Evolutionary conservation across 2,113 vertebrate species (phyloP).

Genomic region (Phalacrocorax carbo): DNA sequence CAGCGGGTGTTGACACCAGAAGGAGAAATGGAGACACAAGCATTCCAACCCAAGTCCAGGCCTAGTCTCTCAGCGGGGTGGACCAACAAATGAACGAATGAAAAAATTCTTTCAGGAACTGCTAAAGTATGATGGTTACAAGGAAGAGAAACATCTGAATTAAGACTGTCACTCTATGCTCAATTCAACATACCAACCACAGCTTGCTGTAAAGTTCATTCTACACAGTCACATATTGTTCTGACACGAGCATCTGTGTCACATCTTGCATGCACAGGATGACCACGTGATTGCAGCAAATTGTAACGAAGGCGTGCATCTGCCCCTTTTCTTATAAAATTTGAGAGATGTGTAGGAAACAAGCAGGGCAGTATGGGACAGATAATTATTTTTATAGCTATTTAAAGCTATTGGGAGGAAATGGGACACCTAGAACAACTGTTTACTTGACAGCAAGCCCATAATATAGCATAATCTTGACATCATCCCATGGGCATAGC

Average conservation of each 20-base stretch:
- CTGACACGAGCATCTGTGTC: background rate
- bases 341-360: background rate
- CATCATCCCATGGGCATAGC: background rate
- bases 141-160: background rate
- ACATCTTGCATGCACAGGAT: background rate
- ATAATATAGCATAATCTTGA: background rate
- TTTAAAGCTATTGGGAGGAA: background rate
- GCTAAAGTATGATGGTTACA: background rate
- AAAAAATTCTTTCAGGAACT: background rate
- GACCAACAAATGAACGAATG: background rate
- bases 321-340: background rate
- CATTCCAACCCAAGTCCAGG: background rate
- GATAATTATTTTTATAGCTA: background rate
- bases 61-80: background rate
- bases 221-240: background rate
- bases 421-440: background rate
- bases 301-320: background rate
- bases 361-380: background rate
- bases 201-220: background rate
- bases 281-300: background rate
- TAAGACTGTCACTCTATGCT: background rate
- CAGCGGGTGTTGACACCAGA: background rate
- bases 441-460: background rate
- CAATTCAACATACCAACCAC: background rate
- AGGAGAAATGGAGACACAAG: background rate